Evolutionary conservation across 2,888 invertebrate genomes (phyloP).

Genomic region (Phalera bucephala): DNA sequence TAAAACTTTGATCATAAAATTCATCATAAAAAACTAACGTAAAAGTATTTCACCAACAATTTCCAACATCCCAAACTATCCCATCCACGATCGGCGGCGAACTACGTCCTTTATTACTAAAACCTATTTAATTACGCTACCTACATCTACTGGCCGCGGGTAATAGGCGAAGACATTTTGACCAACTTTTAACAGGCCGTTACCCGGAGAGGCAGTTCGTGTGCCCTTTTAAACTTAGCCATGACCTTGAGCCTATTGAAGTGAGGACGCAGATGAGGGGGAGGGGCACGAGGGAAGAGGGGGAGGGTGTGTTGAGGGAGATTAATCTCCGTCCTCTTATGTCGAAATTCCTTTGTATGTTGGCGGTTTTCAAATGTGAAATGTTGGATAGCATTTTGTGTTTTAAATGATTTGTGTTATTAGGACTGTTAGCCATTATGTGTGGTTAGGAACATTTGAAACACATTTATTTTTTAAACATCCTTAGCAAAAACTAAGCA

Average conservation of each 20-base stretch:
- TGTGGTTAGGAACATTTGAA: no score
- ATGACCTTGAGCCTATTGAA: slow-evolving; percentile 10
- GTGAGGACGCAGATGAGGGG: not conserved
- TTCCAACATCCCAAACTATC: no score
- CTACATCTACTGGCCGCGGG: not conserved
- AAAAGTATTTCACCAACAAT: no score
- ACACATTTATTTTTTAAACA: no score
- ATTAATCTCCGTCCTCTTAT: slow-evolving; percentile 14
- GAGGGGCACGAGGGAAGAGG: not conserved
- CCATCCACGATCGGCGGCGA: no score
- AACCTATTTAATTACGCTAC: slow-evolving; percentile 17
- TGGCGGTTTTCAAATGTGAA: slow-evolving; percentile 23
- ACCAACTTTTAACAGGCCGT: slow-evolving; percentile 18
- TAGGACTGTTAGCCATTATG: no score
- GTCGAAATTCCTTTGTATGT: slow-evolving; percentile 14
- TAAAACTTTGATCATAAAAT: no score
- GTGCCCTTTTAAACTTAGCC: slow-evolving; percentile 8
- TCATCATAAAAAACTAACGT: no score
- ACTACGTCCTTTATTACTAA: no score
- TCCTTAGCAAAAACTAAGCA: no score
- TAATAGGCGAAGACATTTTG: slow-evolving; percentile 9
- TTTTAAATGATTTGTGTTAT: not conserved
- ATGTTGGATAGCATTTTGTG: slow-evolving; percentile 11
- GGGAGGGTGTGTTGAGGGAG: slow-evolving; percentile 5
- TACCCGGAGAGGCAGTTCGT: not conserved